These are phyloP conservation scores for Cosmia pyralina DNA, from an alignment of 2,888 invertebrate genomes.

Conservation along the genomic window DNA sequence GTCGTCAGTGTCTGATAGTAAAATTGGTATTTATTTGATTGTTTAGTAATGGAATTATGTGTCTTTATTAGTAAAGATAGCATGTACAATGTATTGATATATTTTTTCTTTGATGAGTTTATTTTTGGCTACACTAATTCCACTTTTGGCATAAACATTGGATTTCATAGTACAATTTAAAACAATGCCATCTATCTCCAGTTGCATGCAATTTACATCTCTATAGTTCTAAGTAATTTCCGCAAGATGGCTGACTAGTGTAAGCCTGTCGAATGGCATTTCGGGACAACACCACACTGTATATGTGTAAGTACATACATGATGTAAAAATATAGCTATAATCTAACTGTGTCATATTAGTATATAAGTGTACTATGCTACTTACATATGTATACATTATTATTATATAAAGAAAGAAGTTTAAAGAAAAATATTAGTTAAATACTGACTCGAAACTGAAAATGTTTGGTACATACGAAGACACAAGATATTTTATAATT, in stretches of 20 bases:
- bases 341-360: slow-evolving; percentile 90
- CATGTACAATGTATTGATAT: slow-evolving; percentile 36
- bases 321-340: slow-evolving; percentile 87
- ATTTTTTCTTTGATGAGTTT: slow-evolving; percentile 14
- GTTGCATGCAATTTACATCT: slow-evolving; percentile 2
- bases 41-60: slow-evolving; percentile 33
- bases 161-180: slow-evolving; percentile 13
- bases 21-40: slow-evolving; percentile 51
- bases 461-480: slow-evolving; percentile 70
- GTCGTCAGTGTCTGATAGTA: slow-evolving; percentile 31
- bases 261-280: slow-evolving; percentile 65
- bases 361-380: slow-evolving; percentile 88
- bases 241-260: slow-evolving; percentile 48
- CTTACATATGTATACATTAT: slow-evolving; percentile 87
- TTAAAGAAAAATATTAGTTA: slow-evolving; percentile 86
- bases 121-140: slow-evolving; percentile 3
- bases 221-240: slow-evolving; percentile 35
- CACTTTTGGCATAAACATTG: background rate
- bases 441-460: slow-evolving; percentile 80
- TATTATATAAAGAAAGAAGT: slow-evolving; percentile 84
- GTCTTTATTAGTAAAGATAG: slow-evolving; percentile 48
- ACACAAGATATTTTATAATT: slow-evolving; percentile 75
- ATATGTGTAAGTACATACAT: slow-evolving; percentile 89
- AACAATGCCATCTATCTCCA: slow-evolving; percentile 50
- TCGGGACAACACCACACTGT: slow-evolving; percentile 80